phyloP scores from a whole-genome alignment of 1,140 invertebrate species.

The Drosophila kikkawai region DNA sequence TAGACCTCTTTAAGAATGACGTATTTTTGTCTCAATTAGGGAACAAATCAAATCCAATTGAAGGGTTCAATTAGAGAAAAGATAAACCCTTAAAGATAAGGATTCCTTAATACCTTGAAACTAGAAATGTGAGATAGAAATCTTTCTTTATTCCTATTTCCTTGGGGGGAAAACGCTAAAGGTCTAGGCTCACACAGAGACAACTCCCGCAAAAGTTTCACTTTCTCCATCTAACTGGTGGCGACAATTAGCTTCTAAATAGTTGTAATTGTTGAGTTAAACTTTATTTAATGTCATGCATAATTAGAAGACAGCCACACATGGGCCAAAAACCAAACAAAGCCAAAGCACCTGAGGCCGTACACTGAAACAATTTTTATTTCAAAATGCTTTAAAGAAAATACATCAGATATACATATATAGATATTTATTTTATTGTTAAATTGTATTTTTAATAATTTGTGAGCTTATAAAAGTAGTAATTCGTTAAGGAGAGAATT shows the following conservation, averaged over 20 bases:
- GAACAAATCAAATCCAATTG: slow-evolving; percentile 7
- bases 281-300: slow-evolving; percentile 80
- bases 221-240: slow-evolving; percentile 28
- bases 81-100: not conserved
- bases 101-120: too few species aligned
- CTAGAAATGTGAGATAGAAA: not conserved
- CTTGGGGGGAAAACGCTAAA: not conserved
- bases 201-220: slow-evolving; percentile 22
- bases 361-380: not conserved
- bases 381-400: not conserved
- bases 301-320: slow-evolving; percentile 64
- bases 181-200: not conserved
- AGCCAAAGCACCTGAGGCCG: slow-evolving; percentile 43
- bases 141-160: not conserved
- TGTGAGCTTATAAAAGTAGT: not conserved
- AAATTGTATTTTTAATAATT: not conserved
- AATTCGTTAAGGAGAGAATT: not conserved
- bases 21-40: not conserved
- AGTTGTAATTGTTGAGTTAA: slow-evolving; percentile 80
- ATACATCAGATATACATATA: not conserved
- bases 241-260: slow-evolving; percentile 79
- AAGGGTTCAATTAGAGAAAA: slow-evolving; percentile 3
- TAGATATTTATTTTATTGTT: not conserved
- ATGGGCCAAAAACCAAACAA: slow-evolving; percentile 19
- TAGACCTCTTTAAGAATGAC: slow-evolving; percentile 32